Percentiles rank a stretch among this genome's conserved stretches.
These are phyloP conservation scores for Neolamprologus falcicula DNA, from an alignment of 2,113 vertebrate species.

Conservation along the genomic window DNA sequence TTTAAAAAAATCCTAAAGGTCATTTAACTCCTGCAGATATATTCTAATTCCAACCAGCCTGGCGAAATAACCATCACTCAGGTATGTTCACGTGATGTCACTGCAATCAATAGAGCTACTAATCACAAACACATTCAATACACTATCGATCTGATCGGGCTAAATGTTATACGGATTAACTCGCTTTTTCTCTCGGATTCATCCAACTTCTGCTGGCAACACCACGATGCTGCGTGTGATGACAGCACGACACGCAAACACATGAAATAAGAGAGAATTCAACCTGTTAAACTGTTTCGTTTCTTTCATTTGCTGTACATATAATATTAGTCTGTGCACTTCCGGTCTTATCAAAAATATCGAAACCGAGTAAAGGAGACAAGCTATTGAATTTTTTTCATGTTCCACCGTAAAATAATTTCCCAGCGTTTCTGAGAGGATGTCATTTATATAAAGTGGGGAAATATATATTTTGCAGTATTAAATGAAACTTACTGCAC, in stretches of 20 bases:
- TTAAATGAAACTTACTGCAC: neutral
- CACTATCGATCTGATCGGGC: constrained; percentile 44
- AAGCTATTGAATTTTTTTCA: neutral
- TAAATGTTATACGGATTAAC: constrained; percentile 40
- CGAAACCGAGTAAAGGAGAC: neutral
- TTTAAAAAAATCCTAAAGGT: neutral
- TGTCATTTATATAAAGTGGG: neutral
- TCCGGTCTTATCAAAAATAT: neutral
- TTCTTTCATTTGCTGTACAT: neutral
- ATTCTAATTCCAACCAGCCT: constrained; percentile 22
- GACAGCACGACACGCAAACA: neutral
- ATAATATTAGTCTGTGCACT: neutral
- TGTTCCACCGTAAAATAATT: neutral
- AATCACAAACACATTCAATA: constrained; percentile 61
- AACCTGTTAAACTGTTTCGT: neutral
- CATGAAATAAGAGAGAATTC: neutral
- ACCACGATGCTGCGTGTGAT: neutral
- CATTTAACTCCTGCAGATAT: neutral
- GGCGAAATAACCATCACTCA: constrained; percentile 39
- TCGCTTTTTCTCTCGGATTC: neutral
- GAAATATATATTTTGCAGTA: neutral
- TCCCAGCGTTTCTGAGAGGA: neutral
- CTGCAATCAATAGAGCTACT: constrained; percentile 53
- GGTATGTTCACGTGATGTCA: constrained; percentile 52
- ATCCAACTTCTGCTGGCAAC: neutral